Base-by-base conservation (phyloP, 2,888 invertebrate species). In the Barypeithes pellucidus region DNA sequence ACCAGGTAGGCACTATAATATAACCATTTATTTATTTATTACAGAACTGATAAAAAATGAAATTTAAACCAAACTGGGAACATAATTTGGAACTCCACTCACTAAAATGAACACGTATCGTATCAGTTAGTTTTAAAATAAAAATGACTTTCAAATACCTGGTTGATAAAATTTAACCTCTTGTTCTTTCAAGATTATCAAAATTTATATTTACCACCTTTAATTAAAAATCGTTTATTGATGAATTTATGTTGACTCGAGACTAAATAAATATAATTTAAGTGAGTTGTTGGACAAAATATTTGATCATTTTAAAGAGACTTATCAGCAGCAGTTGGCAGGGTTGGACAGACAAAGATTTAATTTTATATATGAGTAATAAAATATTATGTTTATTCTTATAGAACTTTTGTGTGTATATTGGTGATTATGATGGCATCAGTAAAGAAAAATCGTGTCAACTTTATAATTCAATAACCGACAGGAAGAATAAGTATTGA, bases 151-250 rank as follows among this genome's bases (percentile, higher is more conserved):
- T 11, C 8, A 29, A 29, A 54, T 54, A 54, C 33, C 54, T 57
- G 54, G 29, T 2, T n/a, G 54, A 57, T 57, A 57, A 57, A 3
- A 57, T 33, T 11, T 33, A 57, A 29, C 14, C n/a, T 67, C 36
- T 60, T 20, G 61, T 41, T 36, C 47, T 36, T 61, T 68, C 39
- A 29, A 41, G 12, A 2, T 68, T 68, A 68, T 68, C 68, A 68
- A 33, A 33, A 50, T 36, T 50, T 20, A 50, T 68, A 61, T 68
- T 60, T 60, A 68, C 68, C 61, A 68, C 50, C 61, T 61, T 61
- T 50, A 68, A 45, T 62, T 62, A 62, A 45, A 57, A 61, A 50
- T 39, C n/a, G 16, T 41, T 60, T 41, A 60, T 24, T 11, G 12
- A 41, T 4, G 8, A 41, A 41, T 41, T 29, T 41, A n/a, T 43